Conservation (phyloP, 2,113 vertebrate genomes). For the Notothenia rossii region DNA sequence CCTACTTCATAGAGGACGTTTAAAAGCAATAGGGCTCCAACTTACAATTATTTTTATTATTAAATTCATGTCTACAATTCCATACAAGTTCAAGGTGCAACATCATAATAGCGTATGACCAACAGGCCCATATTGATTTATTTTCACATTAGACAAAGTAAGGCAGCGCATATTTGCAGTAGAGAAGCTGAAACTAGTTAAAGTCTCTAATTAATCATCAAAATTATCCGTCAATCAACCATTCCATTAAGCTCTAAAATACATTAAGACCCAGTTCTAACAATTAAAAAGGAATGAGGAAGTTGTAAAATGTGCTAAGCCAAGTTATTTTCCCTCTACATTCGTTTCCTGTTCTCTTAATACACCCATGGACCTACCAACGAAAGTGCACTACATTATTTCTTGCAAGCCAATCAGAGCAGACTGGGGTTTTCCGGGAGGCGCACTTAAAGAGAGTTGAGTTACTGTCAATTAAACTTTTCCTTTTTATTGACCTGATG, state of each 20-base stretch:
- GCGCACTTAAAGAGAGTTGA: no score
- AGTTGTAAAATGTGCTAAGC: no score
- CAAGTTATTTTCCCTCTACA: no score
- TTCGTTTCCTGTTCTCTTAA: no score
- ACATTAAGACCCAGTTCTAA: not conserved
- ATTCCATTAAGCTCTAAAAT: not conserved
- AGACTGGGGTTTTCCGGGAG: no score
- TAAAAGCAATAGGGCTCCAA: not conserved
- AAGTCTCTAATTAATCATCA: not conserved
- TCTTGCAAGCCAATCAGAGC: no score
- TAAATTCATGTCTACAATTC: not conserved
- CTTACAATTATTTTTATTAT: not conserved
- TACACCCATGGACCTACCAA: no score
- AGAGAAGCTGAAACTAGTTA: no score
- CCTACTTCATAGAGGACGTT: not conserved
- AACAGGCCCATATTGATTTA: not conserved
- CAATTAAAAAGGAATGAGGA: no score
- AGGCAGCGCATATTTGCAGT: not conserved
- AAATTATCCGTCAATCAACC: not conserved
- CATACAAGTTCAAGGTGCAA: not conserved
- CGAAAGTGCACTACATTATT: no score
- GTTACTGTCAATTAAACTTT: constrained; percentile 24
- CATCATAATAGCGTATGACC: not conserved
- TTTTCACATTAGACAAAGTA: not conserved
- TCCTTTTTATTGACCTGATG: constrained; percentile 19